Percentiles rank a stretch among this genome's conserved stretches.
Conservation (phyloP, 2,797 vertebrate species). For the Graptemys geographica region DNA sequence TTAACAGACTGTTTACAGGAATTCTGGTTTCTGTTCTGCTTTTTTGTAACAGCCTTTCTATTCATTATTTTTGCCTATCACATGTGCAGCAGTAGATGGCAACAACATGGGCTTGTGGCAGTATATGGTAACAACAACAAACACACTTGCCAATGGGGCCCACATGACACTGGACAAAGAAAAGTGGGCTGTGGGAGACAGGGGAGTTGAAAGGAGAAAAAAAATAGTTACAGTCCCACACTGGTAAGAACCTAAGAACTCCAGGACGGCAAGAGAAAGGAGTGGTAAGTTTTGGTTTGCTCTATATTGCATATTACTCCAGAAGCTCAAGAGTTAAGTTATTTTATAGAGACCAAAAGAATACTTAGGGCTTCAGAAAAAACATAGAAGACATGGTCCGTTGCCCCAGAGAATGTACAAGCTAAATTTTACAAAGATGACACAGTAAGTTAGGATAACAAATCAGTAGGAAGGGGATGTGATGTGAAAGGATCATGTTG, state of each 20-base stretch:
- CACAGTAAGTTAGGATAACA: neutral
- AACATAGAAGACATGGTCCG: neutral
- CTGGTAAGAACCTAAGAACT: neutral
- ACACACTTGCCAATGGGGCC: neutral
- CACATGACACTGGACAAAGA: constrained; percentile 5
- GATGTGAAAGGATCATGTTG: neutral
- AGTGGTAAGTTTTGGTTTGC: neutral
- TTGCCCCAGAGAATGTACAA: neutral
- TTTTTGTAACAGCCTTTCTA: constrained; percentile 50
- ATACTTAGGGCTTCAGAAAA: accelerated
- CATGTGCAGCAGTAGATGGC: neutral
- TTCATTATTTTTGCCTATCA: constrained; percentile 31
- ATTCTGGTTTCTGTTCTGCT: constrained; percentile 71
- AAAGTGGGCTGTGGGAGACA: neutral
- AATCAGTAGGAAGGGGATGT: neutral
- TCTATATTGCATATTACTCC: neutral
- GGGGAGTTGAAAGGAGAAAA: neutral
- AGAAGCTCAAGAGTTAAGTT: neutral
- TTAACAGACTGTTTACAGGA: constrained; percentile 73
- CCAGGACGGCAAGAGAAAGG: neutral
- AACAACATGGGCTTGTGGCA: neutral
- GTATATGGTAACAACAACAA: neutral
- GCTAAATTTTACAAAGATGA: neutral
- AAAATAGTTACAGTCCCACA: neutral
- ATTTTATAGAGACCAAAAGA: neutral